Base-by-base conservation (phyloP, 1,140 invertebrate species). In the Drosophila gunungcola region DNA sequence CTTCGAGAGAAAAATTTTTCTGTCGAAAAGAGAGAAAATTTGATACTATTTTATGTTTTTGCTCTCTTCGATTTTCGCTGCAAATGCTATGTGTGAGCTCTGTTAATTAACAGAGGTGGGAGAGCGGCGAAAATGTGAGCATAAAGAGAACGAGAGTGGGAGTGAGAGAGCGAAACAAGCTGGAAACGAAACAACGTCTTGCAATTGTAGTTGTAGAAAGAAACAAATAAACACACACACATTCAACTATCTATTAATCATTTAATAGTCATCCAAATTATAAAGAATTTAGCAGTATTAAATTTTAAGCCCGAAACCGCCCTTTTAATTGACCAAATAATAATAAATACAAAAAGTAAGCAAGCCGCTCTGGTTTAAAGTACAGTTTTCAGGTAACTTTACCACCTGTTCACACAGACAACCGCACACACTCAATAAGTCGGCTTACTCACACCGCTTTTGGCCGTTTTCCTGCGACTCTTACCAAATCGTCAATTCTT, bases 401-500 rank as follows among this genome's bases (percentile, higher is more conserved):
- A 46, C 42, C 55, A 57, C 55, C 60, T 53, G 46, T 32, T 21
- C 29, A 27, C 45, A 49, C 45, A 60, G 12, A 49, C 4, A 36
- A 34, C n/a, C n/a, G 21, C 10, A 52, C 38, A 16, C 11, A 21
- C 6, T 7, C 2, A 13, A n/a, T 12, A 9, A 9, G 5, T 29
- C 54, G 7, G 39, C 10, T n/a, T 27, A 32, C 41, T 12, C 27
- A 45, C 11, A 58, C 29, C n/a, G 51, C 29, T 58, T 48, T 27
- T 48, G 21, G 27, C 32, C 32, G 42, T 16, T 25, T 58, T 58
- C 56, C 56, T 48, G 11, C 13, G 42, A 12, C 43, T 32, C 29
- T 58, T 58, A 48, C 43, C 56, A 58, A 58, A 58, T 58, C 21
- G 43, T 48, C 42, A 58, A 48, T 58, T 58, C 29, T 48, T 48